Base-by-base conservation (phyloP, 2,888 invertebrate genomes). In the Apodemia zela region DNA sequence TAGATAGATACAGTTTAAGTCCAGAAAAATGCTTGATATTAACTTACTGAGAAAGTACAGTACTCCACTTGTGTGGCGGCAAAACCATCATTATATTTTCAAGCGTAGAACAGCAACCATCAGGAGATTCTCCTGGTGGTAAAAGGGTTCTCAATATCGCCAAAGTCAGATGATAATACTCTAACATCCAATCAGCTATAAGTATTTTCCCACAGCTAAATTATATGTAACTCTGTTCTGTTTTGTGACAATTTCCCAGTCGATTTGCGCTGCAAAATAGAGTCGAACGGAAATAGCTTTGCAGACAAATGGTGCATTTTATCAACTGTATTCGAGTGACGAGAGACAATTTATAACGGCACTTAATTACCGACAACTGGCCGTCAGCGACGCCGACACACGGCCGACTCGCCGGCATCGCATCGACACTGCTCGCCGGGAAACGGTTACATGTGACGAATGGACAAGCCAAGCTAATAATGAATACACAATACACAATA, bases 361-460 rank as follows among this genome's bases (percentile, higher is more conserved):
- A 66, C 69, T 72, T 67, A 69, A 72, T 73, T 71, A 70, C 69
- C 62, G 65, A 59, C 61, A 62, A 47, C 42, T 35, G 59, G 59
- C 58, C 65, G 57, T 64, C 68, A 63, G 42, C 62, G 63, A 54
- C 63, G 59, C 57, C 64, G 66, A 63, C 67, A 63, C 54, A 45
- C 62, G 38, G 33, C 60, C 65, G 47, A 29, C 35, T 17, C 29
- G 17, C 47, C 58, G 49, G 49, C 59, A 63, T 63, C 58, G 60
- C 63, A 51, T 47, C 63, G 61, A 66, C 15, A 54, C 54, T 29
- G 54, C 21, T 18, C 6, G 29, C 29, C 25, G 25, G 25, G 7
- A 54, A 25, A 54, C 54, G 15, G 25, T 54, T 54, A 15, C 54
- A 13, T 15, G 21, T 25, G 2, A 25, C 25, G 25, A 25, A n/a